Base-by-base conservation (phyloP, 2,797 vertebrate genomes). In the Enteromius treurensis region DNA sequence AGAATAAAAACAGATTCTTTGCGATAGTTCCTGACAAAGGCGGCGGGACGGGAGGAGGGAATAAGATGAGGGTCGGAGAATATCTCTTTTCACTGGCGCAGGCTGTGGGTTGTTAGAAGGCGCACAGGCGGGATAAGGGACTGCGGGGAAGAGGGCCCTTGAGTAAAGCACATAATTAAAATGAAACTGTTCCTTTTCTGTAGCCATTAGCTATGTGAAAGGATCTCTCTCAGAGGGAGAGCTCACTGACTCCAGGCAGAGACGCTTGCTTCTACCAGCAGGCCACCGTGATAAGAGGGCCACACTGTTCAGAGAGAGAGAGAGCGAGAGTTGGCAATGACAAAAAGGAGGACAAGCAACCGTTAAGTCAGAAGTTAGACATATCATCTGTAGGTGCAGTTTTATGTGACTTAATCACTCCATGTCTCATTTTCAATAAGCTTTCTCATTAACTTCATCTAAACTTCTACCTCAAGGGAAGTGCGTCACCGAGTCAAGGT, bases 131-230 rank as follows among this genome's bases (percentile, higher is more conserved):
- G 85, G 77, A 91, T 89, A 89, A 90, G 91, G 89, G 88, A 87
- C 83, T 84, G 81, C 40, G 29, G 75, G 69, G 76, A 75, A 90
- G 90, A 88, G 88, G 91, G 88, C 91, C 89, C 93, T 91, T 42
- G 92, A 93, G 91, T 88, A 89, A 90, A 91, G 89, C 86, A 82
- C 89, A 89, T 92, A 94, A 94, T 95, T 94, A 94, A 94, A 95
- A 94, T 89, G 81, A 92, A 95, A 95, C 93, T 87, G 90, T 91
- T 93, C 90, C 89, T 87, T 89, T 93, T 93, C 92, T 91, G 90
- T 89, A 89, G 93, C 92, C 91, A 93, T 94, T 93, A 94, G 90
- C 69, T 47, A 87, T 86, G 91, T 93, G 93, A 94, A 94, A 92
- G 87, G 91, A 91, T 90, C 87, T 87, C 86, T 88, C 89, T 92